Base-by-base conservation (phyloP, 2,888 invertebrate species). In the Spatulosminthurus flaviceps region DNA sequence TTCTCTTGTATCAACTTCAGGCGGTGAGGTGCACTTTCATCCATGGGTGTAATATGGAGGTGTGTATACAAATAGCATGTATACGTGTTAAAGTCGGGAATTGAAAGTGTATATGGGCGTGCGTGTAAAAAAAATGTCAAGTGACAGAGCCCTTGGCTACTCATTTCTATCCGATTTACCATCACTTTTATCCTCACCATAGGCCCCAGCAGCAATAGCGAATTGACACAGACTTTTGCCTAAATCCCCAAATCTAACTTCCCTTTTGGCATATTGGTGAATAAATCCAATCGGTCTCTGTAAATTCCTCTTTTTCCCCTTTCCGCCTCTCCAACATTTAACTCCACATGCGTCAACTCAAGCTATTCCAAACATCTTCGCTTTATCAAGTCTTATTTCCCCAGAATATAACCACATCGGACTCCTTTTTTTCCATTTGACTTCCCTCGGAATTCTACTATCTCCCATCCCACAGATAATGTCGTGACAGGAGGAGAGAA, bases 81-180 rank as follows among this genome's bases (percentile, higher is more conserved):
- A 51, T 11, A 51, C n/a, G 2, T n/a, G 4, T 13, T 9, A 51
- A 11, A 2, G 5, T 19, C 16, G 51, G 5, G 51, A 13, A 51
- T 51, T 2, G 19, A 9, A 2, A 16, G 16, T 5, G 2, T 16
- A 9, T 51, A 51, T 51, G 16, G 5, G n/a, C 4, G 16, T 51
- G 51, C 51, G 51, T 51, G 16, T 11, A 51, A n/a, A n/a, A 51
- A 51, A 51, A 51, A 51, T 51, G 51, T 51, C 51, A 51, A 51
- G 51, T 51, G 16, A 51, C 72, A 51, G n/a, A n/a, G 43, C 72
- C 72, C 24, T 51, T 72, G 72, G 72, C 72, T 51, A 72, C 72
- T 72, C 43, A 72, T 72, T 72, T 72, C 67, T 72, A 24, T 72
- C 72, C n/a, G 21, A 24, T 51, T 51, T 51, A 51, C 51, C 51